Evolutionary conservation across 2,113 vertebrate species (phyloP), one percentile per base, ranked within the genome.

Genomic region (Odocoileus virginianus): DNA sequence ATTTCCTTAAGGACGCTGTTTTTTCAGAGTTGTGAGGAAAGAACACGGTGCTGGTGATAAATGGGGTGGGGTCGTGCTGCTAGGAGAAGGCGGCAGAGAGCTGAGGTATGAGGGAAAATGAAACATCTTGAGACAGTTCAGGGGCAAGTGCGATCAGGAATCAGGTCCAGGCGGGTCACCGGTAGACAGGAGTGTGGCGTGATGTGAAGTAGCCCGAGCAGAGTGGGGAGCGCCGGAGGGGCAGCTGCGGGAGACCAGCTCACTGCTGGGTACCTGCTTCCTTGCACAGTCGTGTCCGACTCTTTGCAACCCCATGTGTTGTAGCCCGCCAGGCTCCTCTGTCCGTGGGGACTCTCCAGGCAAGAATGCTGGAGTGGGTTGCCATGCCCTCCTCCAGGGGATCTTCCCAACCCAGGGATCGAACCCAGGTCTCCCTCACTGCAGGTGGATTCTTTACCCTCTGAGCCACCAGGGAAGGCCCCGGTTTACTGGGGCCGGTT

Each of bases 1-100:
- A 21, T 67, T 95, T 91, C 28, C 88, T 60, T 50, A 21, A 91
- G 60, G 83, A 58, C 13, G 3, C 55, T 64, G 33, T 93, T n/a
- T 43, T 58, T 87, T 40, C 36, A 50, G 7, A 74, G 54, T 74
- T 23, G 28, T 52, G 10, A 60, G 28, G 61, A 27, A 47, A 60
- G 23, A 74, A 64, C 13, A 8, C 27, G 40, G n/a, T 78, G 47
- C 82, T n/a, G 57, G 28, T 52, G 25, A 45, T 47, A 45, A 36
- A 13, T n/a, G 43, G 55, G 71, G 40, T 5, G 36, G 52, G 30
- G 27, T 52, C 3, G 21, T 21, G 45, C 11, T 15, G 57, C 64
- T 47, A 9, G 45, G 50, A 90, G 30, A 88, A 61, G 52, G 67
- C 15, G 45, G 36, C 83, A 33, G 40, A 76, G 30, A 45, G 33